Conservation (phyloP, 2,797 vertebrate species). For the Tachyglossus aculeatus region DNA sequence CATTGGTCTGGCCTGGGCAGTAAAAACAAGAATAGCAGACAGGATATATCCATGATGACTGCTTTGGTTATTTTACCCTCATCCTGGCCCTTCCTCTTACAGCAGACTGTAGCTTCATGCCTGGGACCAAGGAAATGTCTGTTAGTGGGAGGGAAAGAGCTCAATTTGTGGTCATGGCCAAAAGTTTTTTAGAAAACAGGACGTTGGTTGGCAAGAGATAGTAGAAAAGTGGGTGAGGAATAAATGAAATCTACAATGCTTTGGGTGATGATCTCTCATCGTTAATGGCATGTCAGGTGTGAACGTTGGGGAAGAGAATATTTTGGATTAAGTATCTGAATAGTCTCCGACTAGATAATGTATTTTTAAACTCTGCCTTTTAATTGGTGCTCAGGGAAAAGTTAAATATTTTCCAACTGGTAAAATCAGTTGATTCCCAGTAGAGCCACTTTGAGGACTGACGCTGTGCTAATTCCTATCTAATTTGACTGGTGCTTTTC, state of each 20-base stretch:
- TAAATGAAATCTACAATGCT: background rate
- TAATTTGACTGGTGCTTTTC: background rate
- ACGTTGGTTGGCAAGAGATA: background rate
- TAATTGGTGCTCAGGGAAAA: background rate
- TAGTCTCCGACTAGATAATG: background rate
- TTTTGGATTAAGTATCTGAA: background rate
- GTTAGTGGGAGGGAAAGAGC: background rate
- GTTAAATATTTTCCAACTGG: background rate
- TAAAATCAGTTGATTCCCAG: background rate
- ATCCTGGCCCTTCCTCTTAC: no score
- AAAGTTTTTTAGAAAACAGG: slow-evolving; percentile 3
- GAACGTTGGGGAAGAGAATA: background rate
- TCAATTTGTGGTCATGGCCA: background rate
- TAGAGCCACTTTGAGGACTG: background rate
- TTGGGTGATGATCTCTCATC: background rate
- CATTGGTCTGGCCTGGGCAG: no score
- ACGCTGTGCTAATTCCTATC: background rate
- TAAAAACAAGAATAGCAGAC: no score
- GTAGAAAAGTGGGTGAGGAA: background rate
- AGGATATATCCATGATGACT: no score
- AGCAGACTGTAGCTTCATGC: no score
- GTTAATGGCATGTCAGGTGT: background rate
- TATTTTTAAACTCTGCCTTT: background rate
- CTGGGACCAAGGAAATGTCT: background rate
- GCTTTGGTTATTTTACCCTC: no score